These are phyloP conservation scores for Gryon sp. DNA, from an alignment of 1,140 invertebrate genomes.

Conservation along the genomic window DNA sequence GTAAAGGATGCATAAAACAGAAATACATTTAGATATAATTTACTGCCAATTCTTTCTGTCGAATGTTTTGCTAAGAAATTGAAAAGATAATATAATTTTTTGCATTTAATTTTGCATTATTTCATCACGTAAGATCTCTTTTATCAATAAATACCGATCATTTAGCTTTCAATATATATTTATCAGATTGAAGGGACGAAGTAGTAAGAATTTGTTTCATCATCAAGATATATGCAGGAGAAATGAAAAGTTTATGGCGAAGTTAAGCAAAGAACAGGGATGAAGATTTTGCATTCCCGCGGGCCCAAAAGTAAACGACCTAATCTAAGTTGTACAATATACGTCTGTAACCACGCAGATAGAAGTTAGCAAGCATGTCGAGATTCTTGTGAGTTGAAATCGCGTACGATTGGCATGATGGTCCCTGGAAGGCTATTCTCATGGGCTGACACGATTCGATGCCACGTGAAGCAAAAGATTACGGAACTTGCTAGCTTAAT, in stretches of 20 bases:
- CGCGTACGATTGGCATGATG: conserved; percentile 24
- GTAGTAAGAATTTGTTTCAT: too few relatives aligned
- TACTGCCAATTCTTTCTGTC: too few relatives aligned
- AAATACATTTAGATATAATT: too few relatives aligned
- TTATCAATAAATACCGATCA: too few relatives aligned
- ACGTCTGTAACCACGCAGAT: conserved; percentile 20
- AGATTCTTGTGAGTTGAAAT: conserved; percentile 22
- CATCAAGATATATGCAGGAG: neutral
- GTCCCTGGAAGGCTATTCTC: conserved; percentile 41
- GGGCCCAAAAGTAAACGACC: conserved; percentile 17
- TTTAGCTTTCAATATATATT: too few relatives aligned
- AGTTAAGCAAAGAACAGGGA: neutral
- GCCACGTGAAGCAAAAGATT: conserved; percentile 32
- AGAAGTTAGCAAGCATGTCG: conserved; percentile 3
- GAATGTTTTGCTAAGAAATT: too few relatives aligned
- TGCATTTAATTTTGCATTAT: too few relatives aligned
- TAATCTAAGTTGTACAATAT: conserved; percentile 37
- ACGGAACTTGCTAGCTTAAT: conserved; percentile 31
- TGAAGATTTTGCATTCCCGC: conserved; percentile 14
- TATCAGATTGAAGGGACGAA: too few relatives aligned
- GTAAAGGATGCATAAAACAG: too few relatives aligned
- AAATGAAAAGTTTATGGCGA: neutral
- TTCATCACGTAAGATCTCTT: too few relatives aligned
- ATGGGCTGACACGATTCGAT: conserved; percentile 32
- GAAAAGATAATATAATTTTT: too few relatives aligned